These are phyloP conservation scores for Lacerta bilineata DNA, from an alignment of 2,797 vertebrate genomes.

Conservation along the genomic window DNA sequence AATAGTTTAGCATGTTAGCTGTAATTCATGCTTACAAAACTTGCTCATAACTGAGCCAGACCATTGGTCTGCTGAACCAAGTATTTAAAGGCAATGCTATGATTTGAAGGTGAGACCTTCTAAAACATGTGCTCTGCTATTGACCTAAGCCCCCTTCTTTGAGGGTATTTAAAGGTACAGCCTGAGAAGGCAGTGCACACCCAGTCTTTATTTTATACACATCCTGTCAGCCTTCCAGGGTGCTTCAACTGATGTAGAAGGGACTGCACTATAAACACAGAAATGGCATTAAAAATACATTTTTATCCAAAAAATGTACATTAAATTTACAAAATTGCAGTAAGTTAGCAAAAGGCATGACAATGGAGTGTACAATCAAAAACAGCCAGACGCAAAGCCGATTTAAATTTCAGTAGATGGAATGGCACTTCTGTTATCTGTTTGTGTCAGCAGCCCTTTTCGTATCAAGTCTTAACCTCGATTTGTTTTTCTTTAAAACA, in stretches of 20 bases:
- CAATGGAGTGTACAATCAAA: slow-evolving; percentile 3
- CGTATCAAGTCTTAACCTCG: slow-evolving; percentile 43
- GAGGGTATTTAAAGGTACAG: background rate
- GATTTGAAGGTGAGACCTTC: background rate
- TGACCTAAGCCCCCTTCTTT: background rate
- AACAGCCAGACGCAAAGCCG: background rate
- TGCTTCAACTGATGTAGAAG: background rate
- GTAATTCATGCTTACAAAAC: background rate
- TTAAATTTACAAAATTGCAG: slow-evolving; percentile 11
- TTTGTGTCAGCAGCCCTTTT: slow-evolving; percentile 37
- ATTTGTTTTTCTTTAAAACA: slow-evolving; percentile 37
- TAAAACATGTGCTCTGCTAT: background rate
- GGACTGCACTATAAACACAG: too few relatives aligned
- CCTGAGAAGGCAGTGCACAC: too few relatives aligned
- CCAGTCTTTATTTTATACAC: background rate
- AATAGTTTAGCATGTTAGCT: background rate
- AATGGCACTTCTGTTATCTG: slow-evolving; percentile 18
- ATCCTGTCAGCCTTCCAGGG: background rate
- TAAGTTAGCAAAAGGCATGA: background rate
- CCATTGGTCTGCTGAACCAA: background rate
- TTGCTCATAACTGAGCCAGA: background rate
- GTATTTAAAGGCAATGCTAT: background rate
- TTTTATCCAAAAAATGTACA: slow-evolving; percentile 11
- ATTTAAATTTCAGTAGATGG: slow-evolving; percentile 33
- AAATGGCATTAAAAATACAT: background rate